Percentiles rank a stretch among this genome's conserved stretches.
These are phyloP conservation scores for Tragelaphus imberbis DNA, from an alignment of 2,113 vertebrate species.

Conservation along the genomic window DNA sequence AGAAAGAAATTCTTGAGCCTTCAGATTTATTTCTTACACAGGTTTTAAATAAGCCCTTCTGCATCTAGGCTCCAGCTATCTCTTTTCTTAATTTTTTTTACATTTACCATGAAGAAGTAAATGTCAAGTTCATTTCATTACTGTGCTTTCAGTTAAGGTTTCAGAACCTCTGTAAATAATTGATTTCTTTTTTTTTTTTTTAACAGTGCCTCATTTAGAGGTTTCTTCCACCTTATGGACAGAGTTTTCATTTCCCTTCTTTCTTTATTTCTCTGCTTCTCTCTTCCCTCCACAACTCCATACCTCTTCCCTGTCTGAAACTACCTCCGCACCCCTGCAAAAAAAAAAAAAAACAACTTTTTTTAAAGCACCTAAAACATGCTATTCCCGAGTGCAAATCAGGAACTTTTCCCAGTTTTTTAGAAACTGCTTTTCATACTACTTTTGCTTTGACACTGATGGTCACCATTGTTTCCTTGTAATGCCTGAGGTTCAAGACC, in stretches of 20 bases:
- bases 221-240: neutral
- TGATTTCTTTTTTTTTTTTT: neutral
- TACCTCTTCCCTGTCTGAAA: neutral
- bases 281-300: neutral
- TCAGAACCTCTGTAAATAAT: neutral
- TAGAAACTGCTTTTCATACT: neutral
- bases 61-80: neutral
- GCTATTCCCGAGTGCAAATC: neutral
- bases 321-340: neutral
- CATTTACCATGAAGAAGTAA: neutral
- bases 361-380: neutral
- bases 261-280: neutral
- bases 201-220: neutral
- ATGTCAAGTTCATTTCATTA: conserved; percentile 20
- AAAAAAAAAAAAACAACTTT: neutral
- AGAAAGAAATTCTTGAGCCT: conserved; percentile 17
- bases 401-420: neutral
- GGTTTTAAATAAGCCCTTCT: neutral
- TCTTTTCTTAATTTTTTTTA: neutral
- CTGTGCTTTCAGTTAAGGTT: neutral
- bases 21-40: conserved; percentile 20
- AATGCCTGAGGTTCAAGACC: neutral
- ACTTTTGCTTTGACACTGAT: neutral
- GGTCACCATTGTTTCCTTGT: neutral
- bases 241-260: neutral